Conservation (phyloP, 2,797 vertebrate genomes). For the Naso thynnoides region DNA sequence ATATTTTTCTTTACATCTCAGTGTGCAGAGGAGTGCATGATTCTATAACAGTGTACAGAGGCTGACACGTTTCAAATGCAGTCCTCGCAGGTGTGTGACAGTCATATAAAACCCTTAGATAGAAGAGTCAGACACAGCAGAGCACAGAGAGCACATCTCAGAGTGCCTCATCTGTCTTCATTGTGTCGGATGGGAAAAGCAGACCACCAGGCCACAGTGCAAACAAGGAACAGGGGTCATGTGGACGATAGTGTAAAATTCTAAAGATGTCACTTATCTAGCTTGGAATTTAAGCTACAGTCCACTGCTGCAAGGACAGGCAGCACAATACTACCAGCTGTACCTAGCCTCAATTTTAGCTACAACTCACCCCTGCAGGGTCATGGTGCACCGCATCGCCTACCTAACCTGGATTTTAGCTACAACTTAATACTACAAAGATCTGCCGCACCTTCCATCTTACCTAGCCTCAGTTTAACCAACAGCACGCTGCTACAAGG, state of each 20-base stretch:
- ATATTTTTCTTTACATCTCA: neutral
- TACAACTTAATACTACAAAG: too few relatives aligned
- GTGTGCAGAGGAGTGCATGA: neutral
- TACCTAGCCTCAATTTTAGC: too few relatives aligned
- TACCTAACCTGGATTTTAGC: too few relatives aligned
- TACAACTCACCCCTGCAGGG: neutral
- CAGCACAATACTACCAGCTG: too few relatives aligned
- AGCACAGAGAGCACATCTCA: slow-evolving; percentile 41
- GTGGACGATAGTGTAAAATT: slow-evolving; percentile 38
- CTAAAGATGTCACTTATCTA: slow-evolving; percentile 9
- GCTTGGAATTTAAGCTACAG: slow-evolving; percentile 36
- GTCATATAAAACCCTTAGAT: slow-evolving; percentile 24
- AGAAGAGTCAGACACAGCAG: slow-evolving; percentile 24
- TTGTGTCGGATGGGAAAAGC: slow-evolving; percentile 55
- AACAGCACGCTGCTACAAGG: slow-evolving; percentile 12
- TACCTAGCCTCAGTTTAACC: slow-evolving; percentile 30
- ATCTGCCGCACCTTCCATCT: too few relatives aligned
- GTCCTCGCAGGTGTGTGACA: slow-evolving; percentile 49
- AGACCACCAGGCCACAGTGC: slow-evolving; percentile 38
- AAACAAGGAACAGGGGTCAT: slow-evolving; percentile 47
- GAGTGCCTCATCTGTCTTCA: slow-evolving; percentile 64
- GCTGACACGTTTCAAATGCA: slow-evolving; percentile 34
- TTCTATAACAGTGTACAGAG: neutral
- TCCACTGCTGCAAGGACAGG: neutral
- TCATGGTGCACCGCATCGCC: too few relatives aligned